Conservation (phyloP, 2,797 vertebrate species). For the Brachyrhaphis roseni region DNA sequence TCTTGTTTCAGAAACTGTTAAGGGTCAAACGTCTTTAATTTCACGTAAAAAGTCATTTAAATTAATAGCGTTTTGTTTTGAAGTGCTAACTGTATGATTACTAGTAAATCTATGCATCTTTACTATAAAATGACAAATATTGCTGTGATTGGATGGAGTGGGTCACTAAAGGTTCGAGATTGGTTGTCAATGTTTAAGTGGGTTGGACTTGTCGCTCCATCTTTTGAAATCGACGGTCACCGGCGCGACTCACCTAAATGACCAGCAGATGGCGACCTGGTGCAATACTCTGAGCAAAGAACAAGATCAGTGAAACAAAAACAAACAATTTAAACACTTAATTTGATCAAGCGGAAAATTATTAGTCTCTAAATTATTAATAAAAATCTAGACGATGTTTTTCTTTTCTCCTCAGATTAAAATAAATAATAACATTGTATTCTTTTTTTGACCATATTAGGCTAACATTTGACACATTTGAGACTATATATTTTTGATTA, state of each 20-base stretch:
- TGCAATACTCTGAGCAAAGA: background rate
- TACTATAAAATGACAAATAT: background rate
- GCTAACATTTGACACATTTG: background rate
- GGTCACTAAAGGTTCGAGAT: background rate
- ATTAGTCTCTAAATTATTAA: background rate
- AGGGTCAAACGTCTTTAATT: background rate
- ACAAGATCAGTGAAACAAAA: background rate
- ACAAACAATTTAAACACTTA: background rate
- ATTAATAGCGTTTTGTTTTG: background rate
- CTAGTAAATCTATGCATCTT: background rate
- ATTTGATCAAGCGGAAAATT: background rate
- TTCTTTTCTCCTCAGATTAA: background rate
- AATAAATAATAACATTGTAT: background rate
- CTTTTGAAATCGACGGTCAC: background rate
- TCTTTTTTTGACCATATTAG: no score
- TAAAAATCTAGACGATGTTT: background rate
- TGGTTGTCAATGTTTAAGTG: background rate
- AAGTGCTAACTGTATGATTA: no score
- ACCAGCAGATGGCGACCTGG: constrained; percentile 47
- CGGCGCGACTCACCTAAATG: no score
- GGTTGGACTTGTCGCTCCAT: background rate
- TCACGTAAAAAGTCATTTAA: background rate
- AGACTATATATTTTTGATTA: background rate
- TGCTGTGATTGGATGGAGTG: background rate
- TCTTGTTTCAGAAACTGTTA: background rate